These are phyloP conservation scores for Empis stercorea DNA, from an alignment of 2,888 invertebrate species.

Conservation along the genomic window DNA sequence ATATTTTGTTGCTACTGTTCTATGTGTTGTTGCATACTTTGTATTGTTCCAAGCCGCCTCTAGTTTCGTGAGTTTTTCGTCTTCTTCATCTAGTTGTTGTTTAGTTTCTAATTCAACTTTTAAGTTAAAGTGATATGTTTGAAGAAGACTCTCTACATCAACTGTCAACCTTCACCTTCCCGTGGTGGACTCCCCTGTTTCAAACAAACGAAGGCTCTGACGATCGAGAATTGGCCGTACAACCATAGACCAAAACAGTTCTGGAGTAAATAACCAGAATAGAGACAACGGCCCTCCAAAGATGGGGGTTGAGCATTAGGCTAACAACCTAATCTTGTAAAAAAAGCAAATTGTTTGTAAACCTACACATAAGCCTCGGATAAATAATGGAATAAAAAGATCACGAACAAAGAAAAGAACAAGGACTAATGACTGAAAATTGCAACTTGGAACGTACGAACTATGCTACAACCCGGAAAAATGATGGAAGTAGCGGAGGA, in stretches of 20 bases:
- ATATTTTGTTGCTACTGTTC: too few relatives aligned
- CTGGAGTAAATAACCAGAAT: background rate
- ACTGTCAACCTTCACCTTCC: background rate
- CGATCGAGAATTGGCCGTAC: background rate
- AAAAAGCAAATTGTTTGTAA: background rate
- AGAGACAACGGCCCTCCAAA: background rate
- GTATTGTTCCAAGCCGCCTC: too few relatives aligned
- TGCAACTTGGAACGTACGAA: background rate
- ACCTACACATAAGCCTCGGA: constrained; percentile 2
- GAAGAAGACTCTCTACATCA: background rate
- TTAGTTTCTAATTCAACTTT: too few relatives aligned
- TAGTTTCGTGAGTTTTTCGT: too few relatives aligned
- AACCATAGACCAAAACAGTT: background rate
- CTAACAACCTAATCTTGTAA: constrained; percentile 6
- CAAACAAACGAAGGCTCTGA: background rate
- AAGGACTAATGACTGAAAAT: background rate
- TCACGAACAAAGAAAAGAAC: background rate
- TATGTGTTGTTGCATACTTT: too few relatives aligned
- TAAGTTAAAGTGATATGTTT: too few relatives aligned
- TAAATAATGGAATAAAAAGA: constrained; percentile 3
- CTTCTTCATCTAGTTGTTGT: too few relatives aligned
- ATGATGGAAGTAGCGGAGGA: background rate
- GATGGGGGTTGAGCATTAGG: background rate
- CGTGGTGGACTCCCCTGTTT: background rate
- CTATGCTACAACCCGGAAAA: background rate